These are phyloP conservation scores for Ptychoptera albimana DNA, from an alignment of 2,888 invertebrate genomes.

Conservation along the genomic window DNA sequence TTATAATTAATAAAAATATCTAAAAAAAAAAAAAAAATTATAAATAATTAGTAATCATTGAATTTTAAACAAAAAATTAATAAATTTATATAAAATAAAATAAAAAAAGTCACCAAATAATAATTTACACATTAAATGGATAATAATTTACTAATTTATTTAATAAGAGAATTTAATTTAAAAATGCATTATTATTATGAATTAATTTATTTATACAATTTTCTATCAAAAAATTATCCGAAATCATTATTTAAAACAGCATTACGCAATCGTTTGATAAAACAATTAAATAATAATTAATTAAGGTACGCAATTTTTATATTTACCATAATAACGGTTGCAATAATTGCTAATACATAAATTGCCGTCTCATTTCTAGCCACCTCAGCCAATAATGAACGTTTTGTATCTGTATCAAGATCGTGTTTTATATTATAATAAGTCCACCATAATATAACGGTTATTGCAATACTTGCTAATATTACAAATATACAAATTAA, in stretches of 20 bases:
- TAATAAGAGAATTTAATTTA: too few relatives aligned
- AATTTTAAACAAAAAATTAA: background rate
- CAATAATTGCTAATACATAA: constrained; percentile 66
- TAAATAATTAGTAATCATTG: constrained; percentile 1
- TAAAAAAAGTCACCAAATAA: background rate
- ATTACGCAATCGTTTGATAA: constrained; percentile 1
- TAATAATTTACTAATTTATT: too few relatives aligned
- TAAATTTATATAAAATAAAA: constrained; percentile 1
- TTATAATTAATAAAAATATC: constrained; percentile 55
- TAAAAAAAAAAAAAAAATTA: constrained; percentile 25
- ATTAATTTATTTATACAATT: too few relatives aligned
- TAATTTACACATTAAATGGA: too few relatives aligned
- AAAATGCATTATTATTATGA: too few relatives aligned
- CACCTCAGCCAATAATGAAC: constrained; percentile 51
- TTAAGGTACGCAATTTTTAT: constrained; percentile 3
- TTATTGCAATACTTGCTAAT: constrained; percentile 58
- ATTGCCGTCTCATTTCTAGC: constrained; percentile 76
- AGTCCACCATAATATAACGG: constrained; percentile 75
- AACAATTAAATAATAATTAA: constrained; percentile 4
- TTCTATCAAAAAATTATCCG: too few relatives aligned
- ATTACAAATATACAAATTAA: constrained; percentile 70
- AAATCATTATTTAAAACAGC: too few relatives aligned
- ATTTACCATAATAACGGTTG: constrained; percentile 74
- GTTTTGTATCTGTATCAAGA: constrained; percentile 16
- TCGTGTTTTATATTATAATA: constrained; percentile 56